Base-by-base conservation (phyloP, 30 jellyfish, hydroid and myxozoan genomes). In the Aurelia sp. region DNA sequence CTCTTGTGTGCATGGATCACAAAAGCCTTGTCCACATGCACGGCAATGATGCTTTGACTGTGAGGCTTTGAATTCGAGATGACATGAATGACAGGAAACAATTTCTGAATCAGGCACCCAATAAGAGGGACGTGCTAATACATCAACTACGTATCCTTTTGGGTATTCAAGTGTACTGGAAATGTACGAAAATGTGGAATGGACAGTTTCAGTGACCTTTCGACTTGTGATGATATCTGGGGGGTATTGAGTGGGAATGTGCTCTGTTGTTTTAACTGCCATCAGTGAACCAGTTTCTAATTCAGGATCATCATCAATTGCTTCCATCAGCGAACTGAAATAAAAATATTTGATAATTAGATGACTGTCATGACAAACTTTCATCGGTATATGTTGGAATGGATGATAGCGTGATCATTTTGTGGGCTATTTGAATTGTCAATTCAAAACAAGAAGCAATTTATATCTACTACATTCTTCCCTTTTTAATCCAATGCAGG, bases 21-120 rank as follows among this genome's bases (percentile, higher is more conserved):
- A 94, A 68, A 94, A 88, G 47, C 99, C 99, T 16, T 80, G 91
- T 15, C 99, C 99, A 63, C 99, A 94, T 31, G 95, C 86, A 16
- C 99, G 81, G 78, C 99, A 94, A 61, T 94, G 99, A 79, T 94
- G 99, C 57, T 94, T 94, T 4, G 99, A 94, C 30, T 87, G 93
- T 4, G 78, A 33, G 20, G 86, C 90, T 65, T 79, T 89, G 84
- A 94, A 94, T 17, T 41, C 82, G n/a, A 52, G 59, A 33, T 68
- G 76, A 80, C 99, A 94, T 2, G 66, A 40, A 20, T 68, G 74
- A 38, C 99, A 94, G 10, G 88, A 59, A 8, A 62, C 30, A 80
- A 94, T 94, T 63, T 94, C 82, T 3, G 96, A 77, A 59, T 94
- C 99, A 7, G 99, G 99, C 17, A 94, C 82, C 99, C 99, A 94